Evolutionary conservation across 2,113 vertebrate genomes (phyloP), one percentile per base, ranked within the genome.

Genomic region (Heterocephalus glaber): DNA sequence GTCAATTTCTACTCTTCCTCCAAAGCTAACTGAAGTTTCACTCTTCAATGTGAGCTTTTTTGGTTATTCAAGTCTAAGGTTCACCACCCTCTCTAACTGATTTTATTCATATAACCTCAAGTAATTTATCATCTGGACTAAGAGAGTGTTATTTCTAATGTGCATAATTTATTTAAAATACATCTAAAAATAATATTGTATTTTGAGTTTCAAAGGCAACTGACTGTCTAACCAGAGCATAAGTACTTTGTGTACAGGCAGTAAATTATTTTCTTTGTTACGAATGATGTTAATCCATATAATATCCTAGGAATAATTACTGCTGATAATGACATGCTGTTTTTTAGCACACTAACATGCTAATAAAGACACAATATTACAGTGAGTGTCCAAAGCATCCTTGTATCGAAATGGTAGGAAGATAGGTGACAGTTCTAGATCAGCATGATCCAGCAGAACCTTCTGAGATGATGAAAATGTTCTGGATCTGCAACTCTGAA

Each of bases 91-190:
- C 58, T 70, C 12, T 58, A 63, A 77, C 5, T 83, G 66, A 56
- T 22, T 56, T 74, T 81, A 65, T 90, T 56, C 86, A 52, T 90
- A 82, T 83, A 82, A 70, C 47, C 7, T 90, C 81, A 79, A 77
- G 44, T 90, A 87, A 30, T 72, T 90, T 41, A 49, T 70, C 56
- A 70, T 44, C 38, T 90, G 86, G 54, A 49, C 30, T 70, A 56
- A 77, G 8, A 81, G 58, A 20, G 33, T 22, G 54, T 79, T 54
- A 79, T 30, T 92, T 92, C 61, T 47, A 56, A 19, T 70, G 10
- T 58, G 56, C 24, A 66, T 80, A 49, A 61, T 79, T 81, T 94
- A 89, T 65, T 94, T 92, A 83, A 90, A 72, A 52, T 22, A 60
- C 28, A 86, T 17, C 14, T 86, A 90, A 82, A 76, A 79, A 82